Evolutionary conservation across 2,888 invertebrate species (phyloP).

Genomic region (Cosmorhoe ocellata): DNA sequence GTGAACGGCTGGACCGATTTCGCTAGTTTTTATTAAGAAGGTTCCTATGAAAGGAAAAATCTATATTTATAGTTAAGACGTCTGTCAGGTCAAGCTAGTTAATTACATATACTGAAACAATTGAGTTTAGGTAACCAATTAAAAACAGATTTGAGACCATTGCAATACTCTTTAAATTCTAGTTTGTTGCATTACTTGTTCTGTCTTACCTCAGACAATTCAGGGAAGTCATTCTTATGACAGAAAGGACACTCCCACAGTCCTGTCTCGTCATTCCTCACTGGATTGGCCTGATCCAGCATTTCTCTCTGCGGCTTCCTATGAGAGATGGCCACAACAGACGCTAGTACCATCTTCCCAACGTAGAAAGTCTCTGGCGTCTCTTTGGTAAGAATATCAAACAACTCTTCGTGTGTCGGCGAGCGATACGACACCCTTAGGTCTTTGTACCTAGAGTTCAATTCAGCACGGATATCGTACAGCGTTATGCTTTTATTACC

Average conservation of each 20-base stretch:
- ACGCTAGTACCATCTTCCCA: slow-evolving; percentile 91
- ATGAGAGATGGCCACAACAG: slow-evolving; percentile 91
- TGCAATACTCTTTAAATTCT: too few relatives aligned
- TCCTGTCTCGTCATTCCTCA: slow-evolving; percentile 96
- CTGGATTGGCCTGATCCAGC: slow-evolving; percentile 97
- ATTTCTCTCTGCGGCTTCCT: slow-evolving; percentile 96
- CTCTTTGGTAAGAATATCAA: slow-evolving; percentile 98
- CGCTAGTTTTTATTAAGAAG: too few relatives aligned
- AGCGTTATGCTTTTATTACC: slow-evolving; percentile 96
- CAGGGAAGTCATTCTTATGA: slow-evolving; percentile 96
- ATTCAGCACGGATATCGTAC: slow-evolving; percentile 97
- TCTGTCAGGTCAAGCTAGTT: too few relatives aligned
- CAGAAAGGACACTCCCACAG: slow-evolving; percentile 99
- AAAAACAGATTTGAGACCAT: too few relatives aligned
- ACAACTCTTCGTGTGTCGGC: slow-evolving; percentile 92
- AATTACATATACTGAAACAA: too few relatives aligned
- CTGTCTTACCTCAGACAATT: slow-evolving; percentile 88
- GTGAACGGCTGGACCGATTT: too few relatives aligned
- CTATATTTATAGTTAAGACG: too few relatives aligned
- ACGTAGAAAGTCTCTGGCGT: slow-evolving; percentile 96
- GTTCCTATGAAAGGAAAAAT: too few relatives aligned
- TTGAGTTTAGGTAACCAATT: too few relatives aligned
- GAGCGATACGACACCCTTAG: slow-evolving; percentile 89
- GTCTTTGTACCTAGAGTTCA: slow-evolving; percentile 97
- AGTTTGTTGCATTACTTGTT: too few relatives aligned